phyloP scores from a whole-genome alignment of 1,140 invertebrate genomes.

The Pseudomyrmex flavicornis region DNA sequence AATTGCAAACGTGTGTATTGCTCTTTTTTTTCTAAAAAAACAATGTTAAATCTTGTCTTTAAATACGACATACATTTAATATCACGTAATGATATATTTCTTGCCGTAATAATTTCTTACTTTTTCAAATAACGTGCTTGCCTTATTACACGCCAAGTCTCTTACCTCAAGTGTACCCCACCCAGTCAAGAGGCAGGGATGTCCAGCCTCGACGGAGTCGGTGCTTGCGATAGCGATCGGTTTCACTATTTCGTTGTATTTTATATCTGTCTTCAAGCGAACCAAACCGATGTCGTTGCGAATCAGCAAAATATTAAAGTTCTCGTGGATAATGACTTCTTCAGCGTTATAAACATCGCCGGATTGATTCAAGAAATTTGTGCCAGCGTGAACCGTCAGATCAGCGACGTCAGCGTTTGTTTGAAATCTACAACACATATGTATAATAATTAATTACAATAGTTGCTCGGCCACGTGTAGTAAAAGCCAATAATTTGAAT shows the following conservation, averaged over 20 bases:
- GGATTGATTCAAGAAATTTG: constrained; percentile 68
- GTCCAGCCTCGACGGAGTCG: constrained; percentile 51
- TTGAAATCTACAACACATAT: background rate
- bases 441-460: background rate
- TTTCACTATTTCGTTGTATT: constrained; percentile 78
- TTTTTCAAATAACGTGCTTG: background rate
- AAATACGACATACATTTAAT: background rate
- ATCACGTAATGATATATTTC: background rate
- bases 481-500: too few species aligned
- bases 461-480: background rate
- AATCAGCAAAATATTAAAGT: constrained; percentile 70
- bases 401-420: background rate
- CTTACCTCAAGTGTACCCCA: constrained; percentile 79
- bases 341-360: constrained; percentile 74
- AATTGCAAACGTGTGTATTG: too few species aligned
- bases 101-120: background rate
- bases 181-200: constrained; percentile 80
- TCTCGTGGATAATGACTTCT: constrained; percentile 78
- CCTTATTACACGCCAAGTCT: background rate
- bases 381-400: constrained; percentile 74
- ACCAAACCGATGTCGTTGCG: constrained; percentile 86
- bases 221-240: constrained; percentile 65
- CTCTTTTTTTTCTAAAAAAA: too few species aligned
- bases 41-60: too few species aligned
- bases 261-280: constrained; percentile 77